Conservation (phyloP, 2,113 vertebrate genomes). For the Setophaga kirtlandii region DNA sequence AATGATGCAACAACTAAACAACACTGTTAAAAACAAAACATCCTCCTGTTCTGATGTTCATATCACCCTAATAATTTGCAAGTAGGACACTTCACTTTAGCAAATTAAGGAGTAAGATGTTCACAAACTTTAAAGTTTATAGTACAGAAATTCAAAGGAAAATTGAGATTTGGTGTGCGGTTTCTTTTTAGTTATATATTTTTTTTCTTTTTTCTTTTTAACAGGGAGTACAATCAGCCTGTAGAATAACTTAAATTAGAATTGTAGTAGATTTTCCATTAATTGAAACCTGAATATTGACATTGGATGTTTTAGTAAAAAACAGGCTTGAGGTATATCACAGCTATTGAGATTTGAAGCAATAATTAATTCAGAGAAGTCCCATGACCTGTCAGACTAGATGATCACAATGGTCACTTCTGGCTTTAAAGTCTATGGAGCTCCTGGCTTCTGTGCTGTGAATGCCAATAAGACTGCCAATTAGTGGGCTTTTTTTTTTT, state of each 20-base stretch:
- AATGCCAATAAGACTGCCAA: conserved; percentile 69
- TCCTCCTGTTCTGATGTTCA: not conserved
- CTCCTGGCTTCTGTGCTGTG: conserved; percentile 29
- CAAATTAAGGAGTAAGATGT: not conserved
- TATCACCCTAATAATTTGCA: not conserved
- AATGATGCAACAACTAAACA: not conserved
- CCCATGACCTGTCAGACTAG: conserved; percentile 31
- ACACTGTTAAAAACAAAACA: not conserved
- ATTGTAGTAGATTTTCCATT: not conserved
- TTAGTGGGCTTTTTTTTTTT: conserved; percentile 18
- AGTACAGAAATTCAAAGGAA: not conserved
- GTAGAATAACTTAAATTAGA: not conserved
- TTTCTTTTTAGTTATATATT: not conserved
- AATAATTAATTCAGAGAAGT: conserved; percentile 45
- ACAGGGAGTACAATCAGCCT: not conserved
- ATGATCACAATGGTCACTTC: conserved; percentile 60
- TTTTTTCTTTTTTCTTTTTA: not conserved
- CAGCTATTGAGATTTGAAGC: not conserved
- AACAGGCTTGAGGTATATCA: not conserved
- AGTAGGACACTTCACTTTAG: not conserved
- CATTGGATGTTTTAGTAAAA: not conserved
- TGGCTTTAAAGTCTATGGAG: conserved; percentile 50
- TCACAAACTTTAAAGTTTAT: not conserved
- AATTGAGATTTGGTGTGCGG: not conserved
- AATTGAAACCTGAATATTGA: not conserved